phyloP scores from a whole-genome alignment of 2,113 vertebrate species.

The Onychostruthus taczanowskii region DNA sequence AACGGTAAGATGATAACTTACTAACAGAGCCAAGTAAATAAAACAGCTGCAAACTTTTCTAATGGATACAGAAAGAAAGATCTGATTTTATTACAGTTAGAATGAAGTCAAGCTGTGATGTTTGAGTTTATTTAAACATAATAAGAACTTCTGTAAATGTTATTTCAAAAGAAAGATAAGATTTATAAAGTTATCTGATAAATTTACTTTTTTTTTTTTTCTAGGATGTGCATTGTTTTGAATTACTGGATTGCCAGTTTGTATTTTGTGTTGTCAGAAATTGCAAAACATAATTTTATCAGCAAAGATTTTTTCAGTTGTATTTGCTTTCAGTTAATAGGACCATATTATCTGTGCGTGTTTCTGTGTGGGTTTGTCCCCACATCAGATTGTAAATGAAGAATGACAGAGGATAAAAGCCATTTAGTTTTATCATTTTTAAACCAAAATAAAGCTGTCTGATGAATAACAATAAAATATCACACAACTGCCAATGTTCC shows the following conservation, averaged over 20 bases:
- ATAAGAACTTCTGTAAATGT: neutral
- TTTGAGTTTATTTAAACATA: neutral
- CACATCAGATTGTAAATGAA: conserved; percentile 43
- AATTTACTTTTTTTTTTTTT: neutral
- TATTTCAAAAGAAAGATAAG: neutral
- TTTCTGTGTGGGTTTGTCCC: conserved; percentile 22
- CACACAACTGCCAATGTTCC: conserved; percentile 12
- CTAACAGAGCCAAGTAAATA: neutral
- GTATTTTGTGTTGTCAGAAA: neutral
- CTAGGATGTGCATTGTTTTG: neutral
- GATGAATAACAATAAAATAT: conserved; percentile 43
- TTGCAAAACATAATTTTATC: neutral
- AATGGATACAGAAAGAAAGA: neutral
- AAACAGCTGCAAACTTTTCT: neutral
- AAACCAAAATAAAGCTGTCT: conserved; percentile 63
- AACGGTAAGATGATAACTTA: neutral
- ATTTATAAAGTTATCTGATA: neutral
- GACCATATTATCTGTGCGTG: conserved; percentile 35
- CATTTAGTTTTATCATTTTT: neutral
- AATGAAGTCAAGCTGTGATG: neutral
- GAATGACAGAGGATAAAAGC: neutral
- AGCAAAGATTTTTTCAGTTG: neutral
- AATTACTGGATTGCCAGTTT: neutral
- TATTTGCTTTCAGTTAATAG: conserved; percentile 33
- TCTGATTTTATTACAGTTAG: neutral